phyloP scores from a whole-genome alignment of 2,797 vertebrate genomes.

The Momotus momota region DNA sequence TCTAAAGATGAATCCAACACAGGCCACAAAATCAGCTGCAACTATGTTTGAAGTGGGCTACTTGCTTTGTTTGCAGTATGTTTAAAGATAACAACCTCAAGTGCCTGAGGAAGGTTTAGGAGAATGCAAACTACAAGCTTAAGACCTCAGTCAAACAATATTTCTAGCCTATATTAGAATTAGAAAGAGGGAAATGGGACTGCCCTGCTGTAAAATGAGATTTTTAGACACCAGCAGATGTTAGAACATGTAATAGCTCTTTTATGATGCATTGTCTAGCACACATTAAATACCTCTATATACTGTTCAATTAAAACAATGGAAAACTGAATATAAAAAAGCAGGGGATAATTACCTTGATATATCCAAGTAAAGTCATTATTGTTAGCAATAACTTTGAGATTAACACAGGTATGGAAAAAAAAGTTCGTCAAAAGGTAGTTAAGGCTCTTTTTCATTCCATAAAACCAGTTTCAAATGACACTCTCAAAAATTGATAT shows the following conservation, averaged over 20 bases:
- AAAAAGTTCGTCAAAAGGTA: not conserved
- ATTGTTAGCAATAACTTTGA: not conserved
- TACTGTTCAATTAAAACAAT: not conserved
- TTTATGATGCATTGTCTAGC: not conserved
- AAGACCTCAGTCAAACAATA: not conserved
- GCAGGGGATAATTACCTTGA: not conserved
- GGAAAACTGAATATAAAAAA: not conserved
- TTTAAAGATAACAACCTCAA: not conserved
- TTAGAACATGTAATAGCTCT: not conserved
- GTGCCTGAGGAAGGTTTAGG: not conserved
- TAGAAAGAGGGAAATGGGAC: not conserved
- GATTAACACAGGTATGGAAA: not conserved
- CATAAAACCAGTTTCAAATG: not conserved
- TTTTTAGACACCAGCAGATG: conserved; percentile 19
- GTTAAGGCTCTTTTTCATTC: not conserved
- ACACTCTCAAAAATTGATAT: not conserved
- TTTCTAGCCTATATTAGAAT: not conserved
- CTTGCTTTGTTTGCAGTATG: not conserved
- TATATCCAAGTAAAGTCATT: not conserved
- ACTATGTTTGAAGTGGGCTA: not conserved
- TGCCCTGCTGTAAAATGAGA: not conserved
- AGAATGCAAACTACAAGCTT: not conserved
- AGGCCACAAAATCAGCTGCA: not conserved
- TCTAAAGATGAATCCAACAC: not conserved
- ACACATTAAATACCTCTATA: not conserved